These are phyloP conservation scores for Eubasilissa regina DNA, from an alignment of 1,140 invertebrate species.

Conservation along the genomic window DNA sequence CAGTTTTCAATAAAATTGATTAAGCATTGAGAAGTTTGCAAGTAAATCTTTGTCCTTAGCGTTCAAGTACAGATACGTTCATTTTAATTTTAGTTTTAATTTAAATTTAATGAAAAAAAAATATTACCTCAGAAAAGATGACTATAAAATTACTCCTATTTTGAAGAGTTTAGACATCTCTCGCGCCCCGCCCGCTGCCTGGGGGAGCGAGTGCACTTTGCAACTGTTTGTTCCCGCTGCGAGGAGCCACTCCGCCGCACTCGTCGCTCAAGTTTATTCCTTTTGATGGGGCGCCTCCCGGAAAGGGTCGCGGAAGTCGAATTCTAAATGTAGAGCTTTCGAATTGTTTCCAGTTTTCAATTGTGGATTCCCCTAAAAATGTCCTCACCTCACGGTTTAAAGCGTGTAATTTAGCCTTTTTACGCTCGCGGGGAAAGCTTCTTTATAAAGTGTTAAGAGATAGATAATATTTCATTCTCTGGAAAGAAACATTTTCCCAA, in stretches of 20 bases:
- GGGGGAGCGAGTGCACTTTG: conserved; percentile 16
- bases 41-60: no score
- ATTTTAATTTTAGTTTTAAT: no score
- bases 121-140: not conserved
- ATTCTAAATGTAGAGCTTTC: no score
- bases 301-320: not conserved
- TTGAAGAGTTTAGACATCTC: conserved; percentile 11
- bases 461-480: conserved; percentile 10
- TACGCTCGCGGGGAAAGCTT: not conserved
- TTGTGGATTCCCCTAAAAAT: no score
- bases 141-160: not conserved
- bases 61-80: no score
- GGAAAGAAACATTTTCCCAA: not conserved
- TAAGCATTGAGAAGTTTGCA: no score
- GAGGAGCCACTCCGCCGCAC: conserved; percentile 45
- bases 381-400: not conserved
- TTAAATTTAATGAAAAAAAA: no score
- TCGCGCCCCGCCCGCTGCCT: not conserved
- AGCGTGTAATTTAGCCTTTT: not conserved
- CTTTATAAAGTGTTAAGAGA: no score
- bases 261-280: conserved; percentile 20
- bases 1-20: no score
- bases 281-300: conserved; percentile 3
- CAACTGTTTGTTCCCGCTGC: conserved; percentile 53
- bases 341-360: no score